Evolutionary conservation across 2,113 vertebrate species (phyloP), one percentile per base, ranked within the genome.

Genomic region (Pipra filicauda): DNA sequence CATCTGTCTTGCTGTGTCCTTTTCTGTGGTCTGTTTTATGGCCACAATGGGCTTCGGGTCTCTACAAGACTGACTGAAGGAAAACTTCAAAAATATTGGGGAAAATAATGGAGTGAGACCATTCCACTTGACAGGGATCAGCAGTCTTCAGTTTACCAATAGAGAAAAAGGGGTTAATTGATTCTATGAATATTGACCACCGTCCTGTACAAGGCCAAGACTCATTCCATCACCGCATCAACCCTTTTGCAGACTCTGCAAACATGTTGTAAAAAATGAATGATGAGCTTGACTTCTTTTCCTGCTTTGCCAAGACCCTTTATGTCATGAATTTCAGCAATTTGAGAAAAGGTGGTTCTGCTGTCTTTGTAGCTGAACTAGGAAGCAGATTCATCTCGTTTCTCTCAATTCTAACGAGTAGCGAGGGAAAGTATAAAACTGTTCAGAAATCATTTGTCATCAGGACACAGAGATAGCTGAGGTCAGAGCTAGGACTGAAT

Each of bases 381-480:
- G 41, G 37, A 54, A 62, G 57, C 20, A 73, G 64, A 70, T 73
- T 86, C 21, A 58, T 69, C 80, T 92, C 62, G 39, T 69, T 96
- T 94, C 30, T 85, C 83, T 90, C 82, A 80, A 30, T 66, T 73
- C 54, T 67, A 58, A 88, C 0, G 0, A 49, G 35, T 61, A 88
- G 9, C 2, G 2, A 89, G 82, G 69, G 85, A 64, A 88, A 88
- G 78, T 31, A 95, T 31, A 88, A 75, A 77, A 37, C 55, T 78
- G 35, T 57, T 77, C 91, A 74, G 49, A 89, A 93, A 82, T 33
- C 17, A 41, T 88, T 95, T 90, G 79, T 95, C 76, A 59, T 65
- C n/a, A 46, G 55, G 73, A 72, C 65, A 71, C 22, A 69, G 41
- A 65, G 31, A 37, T 82, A 35, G 57, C 41, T 84, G 28, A 93